These are phyloP conservation scores for Ammodytes dubius DNA, from an alignment of 2,113 vertebrate genomes.

Conservation along the genomic window DNA sequence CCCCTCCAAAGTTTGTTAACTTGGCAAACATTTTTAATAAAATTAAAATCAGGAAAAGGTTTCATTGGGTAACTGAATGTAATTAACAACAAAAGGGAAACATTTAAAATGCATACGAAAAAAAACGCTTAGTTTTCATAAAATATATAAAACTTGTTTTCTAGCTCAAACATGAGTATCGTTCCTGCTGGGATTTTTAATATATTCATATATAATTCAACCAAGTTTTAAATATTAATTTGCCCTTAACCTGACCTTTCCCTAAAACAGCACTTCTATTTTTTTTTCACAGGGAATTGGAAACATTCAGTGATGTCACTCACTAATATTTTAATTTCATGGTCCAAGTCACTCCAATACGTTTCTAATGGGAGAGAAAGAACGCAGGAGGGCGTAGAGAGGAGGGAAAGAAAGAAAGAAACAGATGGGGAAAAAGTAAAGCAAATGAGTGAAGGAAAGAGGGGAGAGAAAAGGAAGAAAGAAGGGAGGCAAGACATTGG, in stretches of 20 bases:
- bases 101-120: neutral
- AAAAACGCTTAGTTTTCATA: too few relatives aligned
- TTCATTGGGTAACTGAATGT: neutral
- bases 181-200: neutral
- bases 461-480: conserved; percentile 5
- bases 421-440: neutral
- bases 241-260: conserved; percentile 64
- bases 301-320: conserved; percentile 84
- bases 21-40: too few relatives aligned
- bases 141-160: neutral
- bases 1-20: too few relatives aligned
- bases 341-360: conserved; percentile 83
- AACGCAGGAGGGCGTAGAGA: conserved; percentile 30
- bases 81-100: neutral
- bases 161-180: neutral
- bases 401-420: neutral
- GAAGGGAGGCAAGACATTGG: conserved; percentile 5
- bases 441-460: conserved; percentile 11
- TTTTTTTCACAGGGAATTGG: conserved; percentile 67
- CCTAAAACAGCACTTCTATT: conserved; percentile 17
- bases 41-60: neutral
- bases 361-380: conserved; percentile 71
- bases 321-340: conserved; percentile 87
- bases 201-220: neutral
- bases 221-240: conserved; percentile 51